Evolutionary conservation across 2,888 invertebrate genomes (phyloP).

Genomic region (Sericinus montela): DNA sequence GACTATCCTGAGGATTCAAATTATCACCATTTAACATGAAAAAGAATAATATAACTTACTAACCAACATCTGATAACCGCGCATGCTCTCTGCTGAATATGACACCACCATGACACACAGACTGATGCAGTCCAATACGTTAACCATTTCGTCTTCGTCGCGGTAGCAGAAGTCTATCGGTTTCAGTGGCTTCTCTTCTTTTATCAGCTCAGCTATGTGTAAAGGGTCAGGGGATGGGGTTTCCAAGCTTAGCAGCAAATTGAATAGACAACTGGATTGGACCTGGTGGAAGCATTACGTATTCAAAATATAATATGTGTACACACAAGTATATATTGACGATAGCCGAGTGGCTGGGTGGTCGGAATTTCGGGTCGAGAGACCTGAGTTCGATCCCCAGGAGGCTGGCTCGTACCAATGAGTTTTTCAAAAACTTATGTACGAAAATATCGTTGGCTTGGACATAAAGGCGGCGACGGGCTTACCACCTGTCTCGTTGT

Average conservation of each 20-base stretch:
- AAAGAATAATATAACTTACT: constrained; percentile 36
- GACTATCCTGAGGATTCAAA: too few relatives aligned
- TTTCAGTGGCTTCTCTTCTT: constrained; percentile 93
- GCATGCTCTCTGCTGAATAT: constrained; percentile 96
- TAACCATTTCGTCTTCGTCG: constrained; percentile 98
- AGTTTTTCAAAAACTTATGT: too few relatives aligned
- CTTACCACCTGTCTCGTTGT: too few relatives aligned
- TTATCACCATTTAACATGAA: background rate
- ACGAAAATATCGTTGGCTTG: too few relatives aligned
- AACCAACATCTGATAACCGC: constrained; percentile 95
- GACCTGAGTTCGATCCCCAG: too few relatives aligned
- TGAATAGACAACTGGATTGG: constrained; percentile 94
- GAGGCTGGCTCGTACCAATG: too few relatives aligned
- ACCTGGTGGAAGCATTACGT: constrained; percentile 81
- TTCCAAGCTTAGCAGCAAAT: constrained; percentile 93
- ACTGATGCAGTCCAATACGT: constrained; percentile 97
- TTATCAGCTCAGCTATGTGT: constrained; percentile 94
- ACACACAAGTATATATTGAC: too few relatives aligned
- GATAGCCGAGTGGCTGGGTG: too few relatives aligned
- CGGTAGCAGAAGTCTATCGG: constrained; percentile 99
- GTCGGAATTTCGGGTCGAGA: too few relatives aligned
- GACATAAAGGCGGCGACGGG: too few relatives aligned
- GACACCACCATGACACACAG: constrained; percentile 99
- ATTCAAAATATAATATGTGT: too few relatives aligned
- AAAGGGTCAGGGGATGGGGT: constrained; percentile 96